A percentile compares a stretch with the other conserved stretches of the same genome.
Conservation (phyloP, 2,888 invertebrate genomes). For the Agriopis marginaria region DNA sequence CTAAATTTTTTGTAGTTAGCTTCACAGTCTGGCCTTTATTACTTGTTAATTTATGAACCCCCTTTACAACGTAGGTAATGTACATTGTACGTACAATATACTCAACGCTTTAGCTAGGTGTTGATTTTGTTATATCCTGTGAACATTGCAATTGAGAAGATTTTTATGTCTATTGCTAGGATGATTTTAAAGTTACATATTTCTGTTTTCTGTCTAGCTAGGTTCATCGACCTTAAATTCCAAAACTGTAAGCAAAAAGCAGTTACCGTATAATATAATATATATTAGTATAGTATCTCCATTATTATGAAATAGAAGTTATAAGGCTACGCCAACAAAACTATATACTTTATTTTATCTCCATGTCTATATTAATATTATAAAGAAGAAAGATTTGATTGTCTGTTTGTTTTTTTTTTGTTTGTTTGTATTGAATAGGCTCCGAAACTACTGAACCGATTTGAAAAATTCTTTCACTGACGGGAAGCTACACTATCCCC, state of each 20-base stretch:
- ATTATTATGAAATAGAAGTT: background rate
- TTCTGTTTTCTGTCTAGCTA: constrained; percentile 11
- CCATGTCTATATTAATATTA: too few relatives aligned
- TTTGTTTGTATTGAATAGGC: too few relatives aligned
- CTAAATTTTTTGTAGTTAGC: constrained; percentile 7
- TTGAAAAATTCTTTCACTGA: too few relatives aligned
- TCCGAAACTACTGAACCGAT: too few relatives aligned
- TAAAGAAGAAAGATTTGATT: too few relatives aligned
- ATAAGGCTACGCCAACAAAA: too few relatives aligned
- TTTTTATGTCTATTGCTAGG: constrained; percentile 31
- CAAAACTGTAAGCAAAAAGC: background rate
- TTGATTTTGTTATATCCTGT: constrained; percentile 38
- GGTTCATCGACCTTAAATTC: constrained; percentile 10
- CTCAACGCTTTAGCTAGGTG: constrained; percentile 39
- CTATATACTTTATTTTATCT: too few relatives aligned
- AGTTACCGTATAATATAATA: background rate
- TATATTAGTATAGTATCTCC: too few relatives aligned
- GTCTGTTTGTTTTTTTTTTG: too few relatives aligned
- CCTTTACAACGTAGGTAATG: constrained; percentile 44
- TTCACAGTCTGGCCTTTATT: constrained; percentile 53
- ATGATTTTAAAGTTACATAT: constrained; percentile 8
- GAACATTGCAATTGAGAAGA: constrained; percentile 34
- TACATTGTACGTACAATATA: constrained; percentile 36
- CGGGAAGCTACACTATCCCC: too few relatives aligned
- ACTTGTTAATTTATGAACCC: constrained; percentile 69